phyloP scores from a whole-genome alignment of 92 coral and sea anemone genomes.

The Pocillopora grandis region DNA sequence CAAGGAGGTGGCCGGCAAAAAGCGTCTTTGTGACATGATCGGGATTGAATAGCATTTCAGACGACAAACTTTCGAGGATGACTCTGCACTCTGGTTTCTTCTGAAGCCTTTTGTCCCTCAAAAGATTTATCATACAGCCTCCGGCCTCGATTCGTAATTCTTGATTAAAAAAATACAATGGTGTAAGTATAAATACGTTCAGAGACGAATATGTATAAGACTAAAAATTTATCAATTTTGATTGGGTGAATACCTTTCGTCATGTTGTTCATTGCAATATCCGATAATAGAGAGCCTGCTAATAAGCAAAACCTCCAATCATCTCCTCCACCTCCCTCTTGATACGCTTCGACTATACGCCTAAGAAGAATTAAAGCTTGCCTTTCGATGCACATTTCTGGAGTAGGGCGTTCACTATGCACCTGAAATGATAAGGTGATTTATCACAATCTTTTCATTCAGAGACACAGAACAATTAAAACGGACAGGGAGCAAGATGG shows the following conservation, averaged over 20 bases:
- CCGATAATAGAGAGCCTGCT: conserved; percentile 1
- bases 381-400: conserved; percentile 23
- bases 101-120: conserved; percentile 12
- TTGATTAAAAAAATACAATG: neutral
- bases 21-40: conserved; percentile 11
- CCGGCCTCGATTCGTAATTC: conserved; percentile 24
- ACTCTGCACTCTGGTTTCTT: conserved; percentile 31
- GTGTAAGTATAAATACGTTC: neutral
- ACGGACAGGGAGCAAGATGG: too few species aligned
- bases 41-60: conserved; percentile 21
- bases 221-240: neutral
- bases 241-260: neutral
- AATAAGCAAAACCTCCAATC: conserved; percentile 27
- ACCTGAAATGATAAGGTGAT: neutral
- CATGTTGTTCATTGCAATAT: conserved; percentile 16
- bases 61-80: neutral
- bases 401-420: conserved; percentile 28
- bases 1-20: neutral
- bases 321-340: conserved; percentile 4
- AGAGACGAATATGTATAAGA: neutral
- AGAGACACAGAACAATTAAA: too few species aligned
- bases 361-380: conserved; percentile 13
- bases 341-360: conserved; percentile 4
- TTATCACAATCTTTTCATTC: too few species aligned
- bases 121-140: conserved; percentile 7